phyloP scores from a whole-genome alignment of 1,140 invertebrate genomes.

The Planococcus citri region DNA sequence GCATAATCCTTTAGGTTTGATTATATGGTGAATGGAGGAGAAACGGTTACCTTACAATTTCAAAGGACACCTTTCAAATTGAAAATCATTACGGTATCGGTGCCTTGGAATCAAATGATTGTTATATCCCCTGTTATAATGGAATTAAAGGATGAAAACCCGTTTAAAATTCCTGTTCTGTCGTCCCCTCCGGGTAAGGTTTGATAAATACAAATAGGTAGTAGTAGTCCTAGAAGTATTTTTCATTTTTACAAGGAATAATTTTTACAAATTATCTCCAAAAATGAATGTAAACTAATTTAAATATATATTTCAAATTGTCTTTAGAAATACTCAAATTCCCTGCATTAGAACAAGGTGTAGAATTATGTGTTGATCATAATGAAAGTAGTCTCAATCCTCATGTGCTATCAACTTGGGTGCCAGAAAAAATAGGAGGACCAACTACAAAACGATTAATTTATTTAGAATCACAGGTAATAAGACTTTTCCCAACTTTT shows the following conservation, averaged over 20 bases:
- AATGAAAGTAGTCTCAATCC: constrained; percentile 68
- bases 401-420: constrained; percentile 71
- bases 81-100: constrained; percentile 72
- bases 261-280: too few relatives aligned
- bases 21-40: constrained; percentile 94
- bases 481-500: constrained; percentile 19
- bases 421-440: constrained; percentile 69
- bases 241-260: too few relatives aligned
- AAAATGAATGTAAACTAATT: too few relatives aligned
- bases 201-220: too few relatives aligned
- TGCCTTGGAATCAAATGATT: constrained; percentile 91
- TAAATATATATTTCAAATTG: too few relatives aligned
- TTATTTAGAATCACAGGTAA: constrained; percentile 76
- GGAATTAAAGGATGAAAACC: constrained; percentile 58
- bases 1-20: constrained; percentile 69
- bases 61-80: constrained; percentile 82
- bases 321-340: constrained; percentile 24
- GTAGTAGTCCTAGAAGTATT: not conserved
- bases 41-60: constrained; percentile 94
- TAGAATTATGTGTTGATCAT: constrained; percentile 66
- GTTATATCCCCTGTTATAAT: constrained; percentile 76
- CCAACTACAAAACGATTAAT: constrained; percentile 65
- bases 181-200: not conserved
- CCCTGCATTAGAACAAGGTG: constrained; percentile 24
- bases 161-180: constrained; percentile 19